Conservation (phyloP, 2,113 vertebrate genomes). For the Embiotoca jacksoni region DNA sequence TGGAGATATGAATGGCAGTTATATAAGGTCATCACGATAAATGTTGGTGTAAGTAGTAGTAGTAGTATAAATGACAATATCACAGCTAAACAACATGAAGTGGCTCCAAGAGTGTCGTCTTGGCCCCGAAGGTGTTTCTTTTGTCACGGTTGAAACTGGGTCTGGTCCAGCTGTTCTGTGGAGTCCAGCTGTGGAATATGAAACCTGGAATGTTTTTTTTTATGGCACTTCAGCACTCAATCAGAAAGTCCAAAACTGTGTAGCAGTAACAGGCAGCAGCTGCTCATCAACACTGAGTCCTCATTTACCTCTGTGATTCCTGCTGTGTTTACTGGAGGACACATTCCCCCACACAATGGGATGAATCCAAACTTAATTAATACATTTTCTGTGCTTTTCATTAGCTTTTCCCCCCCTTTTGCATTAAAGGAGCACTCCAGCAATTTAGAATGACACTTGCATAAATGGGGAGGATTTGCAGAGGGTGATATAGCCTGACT, state of each 20-base stretch:
- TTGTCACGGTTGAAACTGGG: neutral
- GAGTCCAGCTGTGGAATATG: neutral
- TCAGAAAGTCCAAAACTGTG: neutral
- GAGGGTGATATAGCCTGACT: neutral
- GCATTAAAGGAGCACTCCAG: neutral
- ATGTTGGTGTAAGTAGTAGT: constrained; percentile 29
- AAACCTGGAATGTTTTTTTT: constrained; percentile 18
- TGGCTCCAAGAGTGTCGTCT: constrained; percentile 2
- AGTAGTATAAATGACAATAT: constrained; percentile 28
- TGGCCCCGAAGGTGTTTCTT: constrained; percentile 4
- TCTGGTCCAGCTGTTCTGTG: neutral
- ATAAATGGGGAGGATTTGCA: neutral
- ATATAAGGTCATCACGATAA: constrained; percentile 23
- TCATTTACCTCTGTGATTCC: neutral
- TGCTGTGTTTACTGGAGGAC: neutral
- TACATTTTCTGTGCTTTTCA: constrained; percentile 2
- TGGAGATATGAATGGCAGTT: constrained; percentile 44
- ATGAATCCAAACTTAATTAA: neutral
- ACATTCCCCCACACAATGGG: neutral
- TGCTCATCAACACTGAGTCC: neutral
- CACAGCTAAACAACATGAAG: constrained; percentile 40
- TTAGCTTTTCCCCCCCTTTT: neutral
- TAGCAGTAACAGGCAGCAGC: neutral
- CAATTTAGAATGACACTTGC: neutral
- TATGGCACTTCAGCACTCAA: constrained; percentile 16